Base-by-base conservation (phyloP, 23 tunicate species). In the Ascidia mentula region DNA sequence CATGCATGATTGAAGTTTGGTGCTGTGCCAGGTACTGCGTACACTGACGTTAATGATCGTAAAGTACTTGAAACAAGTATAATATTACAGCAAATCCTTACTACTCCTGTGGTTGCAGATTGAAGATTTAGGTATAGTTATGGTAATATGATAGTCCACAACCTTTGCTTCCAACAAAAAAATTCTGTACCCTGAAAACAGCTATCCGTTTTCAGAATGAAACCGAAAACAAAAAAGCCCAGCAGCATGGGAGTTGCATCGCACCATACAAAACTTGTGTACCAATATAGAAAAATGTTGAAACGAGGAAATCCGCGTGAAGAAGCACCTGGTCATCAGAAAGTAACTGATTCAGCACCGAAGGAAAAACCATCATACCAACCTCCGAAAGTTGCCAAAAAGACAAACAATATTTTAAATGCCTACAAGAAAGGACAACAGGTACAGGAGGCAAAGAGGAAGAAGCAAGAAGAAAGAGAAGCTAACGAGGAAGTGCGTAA, bases 211-310 rank as follows among this genome's bases (percentile, higher is more conserved):
- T n/a, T n/a, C n/a, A 53, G 13, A 5, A 53, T 4, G 13, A 70
- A 70, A 70, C 18, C 30, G 74, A 70, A 70, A 70, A 70, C 37
- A 12, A 70, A 70, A 70, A 53, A 53, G 65, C 38, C 38, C 13
- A 20, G 38, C 4, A 34, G 32, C 32, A 36, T 20, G 32, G 38
- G 7, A 18, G 22, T 75, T 34, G 87, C 75, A 45, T 53, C 78
- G 24, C 61, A 83, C 45, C 78, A 78, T 40, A 34, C 40, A 33
- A 86, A 80, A 60, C 75, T 80, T 17, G 71, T 86, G 33, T 46
- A 86, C 73, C 53, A 86, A 7, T 86, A 73, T 75, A 86, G 73
- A 40, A 86, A 86, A 34, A 32, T 86, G 45, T 45, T 72, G 24
- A 59, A 80, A 40, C 73, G 73, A 32, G 85, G 80, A 61, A 65